A percentile compares a stretch with the other conserved stretches of the same genome.
phyloP scores from a whole-genome alignment of 23 tunicate species.

The Trididemnum miniatum region DNA sequence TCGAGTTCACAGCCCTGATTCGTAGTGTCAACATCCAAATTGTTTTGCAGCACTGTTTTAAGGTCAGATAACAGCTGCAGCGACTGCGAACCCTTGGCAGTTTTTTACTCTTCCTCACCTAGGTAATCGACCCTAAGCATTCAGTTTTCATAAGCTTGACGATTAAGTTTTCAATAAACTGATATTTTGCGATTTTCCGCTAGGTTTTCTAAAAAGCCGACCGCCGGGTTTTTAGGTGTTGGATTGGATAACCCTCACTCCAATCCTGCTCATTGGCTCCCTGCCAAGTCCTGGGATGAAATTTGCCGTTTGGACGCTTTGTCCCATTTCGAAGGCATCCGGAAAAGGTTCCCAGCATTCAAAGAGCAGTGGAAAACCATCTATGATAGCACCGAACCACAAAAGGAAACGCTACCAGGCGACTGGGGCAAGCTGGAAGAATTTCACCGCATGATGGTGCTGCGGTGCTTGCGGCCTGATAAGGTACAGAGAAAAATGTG shows the following conservation, averaged over 20 bases:
- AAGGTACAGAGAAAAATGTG: no score
- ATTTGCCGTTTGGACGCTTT: constrained; percentile 87
- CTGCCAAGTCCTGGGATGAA: constrained; percentile 97
- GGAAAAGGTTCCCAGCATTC: constrained; percentile 81
- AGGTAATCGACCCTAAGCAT: no score
- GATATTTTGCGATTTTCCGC: no score
- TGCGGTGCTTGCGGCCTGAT: constrained; percentile 94
- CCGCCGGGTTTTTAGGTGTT: constrained; percentile 93
- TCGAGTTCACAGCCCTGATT: no score
- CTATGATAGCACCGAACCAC: constrained; percentile 90
- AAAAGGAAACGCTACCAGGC: constrained; percentile 81
- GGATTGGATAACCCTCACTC: constrained; percentile 98
- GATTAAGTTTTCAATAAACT: no score
- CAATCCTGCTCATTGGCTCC: constrained; percentile 97
- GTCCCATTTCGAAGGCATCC: constrained; percentile 68
- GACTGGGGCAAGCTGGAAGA: constrained; percentile 64
- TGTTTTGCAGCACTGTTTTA: no score
- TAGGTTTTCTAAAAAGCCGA: no score
- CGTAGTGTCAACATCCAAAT: no score
- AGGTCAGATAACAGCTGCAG: no score
- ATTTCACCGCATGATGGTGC: constrained; percentile 91
- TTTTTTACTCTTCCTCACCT: no score
- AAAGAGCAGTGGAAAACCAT: constrained; percentile 92
- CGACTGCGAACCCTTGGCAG: no score
- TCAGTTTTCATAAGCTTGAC: no score